phyloP scores from a whole-genome alignment of 1,140 invertebrate species.

The Daktulosphaira vitifoliae region DNA sequence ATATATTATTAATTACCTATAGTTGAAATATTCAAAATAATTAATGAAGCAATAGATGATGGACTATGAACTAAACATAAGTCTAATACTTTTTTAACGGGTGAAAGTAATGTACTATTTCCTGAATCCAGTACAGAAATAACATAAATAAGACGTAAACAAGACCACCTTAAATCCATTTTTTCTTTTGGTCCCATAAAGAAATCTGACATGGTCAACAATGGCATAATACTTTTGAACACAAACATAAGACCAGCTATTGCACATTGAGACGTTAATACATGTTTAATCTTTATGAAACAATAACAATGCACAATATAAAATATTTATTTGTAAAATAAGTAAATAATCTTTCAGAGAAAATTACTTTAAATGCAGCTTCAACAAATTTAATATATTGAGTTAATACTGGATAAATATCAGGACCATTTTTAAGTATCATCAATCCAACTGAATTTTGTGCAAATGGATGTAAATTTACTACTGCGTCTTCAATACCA shows the following conservation, averaged over 20 bases:
- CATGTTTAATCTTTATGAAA: neutral
- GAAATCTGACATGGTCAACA: slow-evolving; percentile 15
- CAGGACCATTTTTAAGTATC: slow-evolving; percentile 19
- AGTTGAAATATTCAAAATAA: slow-evolving; percentile 16
- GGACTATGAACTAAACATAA: slow-evolving; percentile 15
- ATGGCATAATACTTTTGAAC: slow-evolving; percentile 27
- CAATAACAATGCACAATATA: neutral
- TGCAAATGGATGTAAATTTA: slow-evolving; percentile 27
- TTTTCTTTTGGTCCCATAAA: slow-evolving; percentile 22
- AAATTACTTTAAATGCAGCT: slow-evolving; percentile 13
- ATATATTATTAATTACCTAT: slow-evolving; percentile 18
- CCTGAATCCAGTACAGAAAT: slow-evolving; percentile 2
- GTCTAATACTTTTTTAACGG: slow-evolving; percentile 9
- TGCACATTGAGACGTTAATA: slow-evolving; percentile 3
- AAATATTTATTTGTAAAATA: too few relatives aligned
- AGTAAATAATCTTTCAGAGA: too few relatives aligned
- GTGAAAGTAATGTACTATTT: neutral
- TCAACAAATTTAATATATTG: slow-evolving; percentile 29
- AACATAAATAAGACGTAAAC: slow-evolving; percentile 19
- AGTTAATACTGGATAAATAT: slow-evolving; percentile 20
- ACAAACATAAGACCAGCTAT: slow-evolving; percentile 17
- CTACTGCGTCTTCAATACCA: slow-evolving; percentile 1
- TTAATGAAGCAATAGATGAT: slow-evolving; percentile 22
- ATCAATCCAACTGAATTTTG: slow-evolving; percentile 27
- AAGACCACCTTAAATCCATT: slow-evolving; percentile 24